Evolutionary conservation across 1,140 invertebrate genomes (phyloP).

Genomic region (Oscheius sp.): DNA sequence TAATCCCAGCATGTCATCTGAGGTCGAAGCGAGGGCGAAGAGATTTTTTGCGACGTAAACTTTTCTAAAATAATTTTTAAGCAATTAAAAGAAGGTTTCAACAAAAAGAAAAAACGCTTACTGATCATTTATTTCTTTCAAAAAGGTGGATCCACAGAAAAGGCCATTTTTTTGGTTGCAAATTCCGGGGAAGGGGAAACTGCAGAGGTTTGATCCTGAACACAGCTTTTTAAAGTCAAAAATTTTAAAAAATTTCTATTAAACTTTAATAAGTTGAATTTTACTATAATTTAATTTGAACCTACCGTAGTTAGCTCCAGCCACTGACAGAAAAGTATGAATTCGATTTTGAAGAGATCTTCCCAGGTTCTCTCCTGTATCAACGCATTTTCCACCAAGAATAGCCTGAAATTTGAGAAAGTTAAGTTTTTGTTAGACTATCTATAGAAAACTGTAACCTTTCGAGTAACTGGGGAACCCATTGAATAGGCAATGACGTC

Average conservation of each 20-base stretch:
- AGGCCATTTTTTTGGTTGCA: constrained; percentile 32
- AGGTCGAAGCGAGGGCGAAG: background rate
- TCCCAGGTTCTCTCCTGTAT: constrained; percentile 20
- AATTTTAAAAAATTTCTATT: too few relatives aligned
- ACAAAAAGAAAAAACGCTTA: too few relatives aligned
- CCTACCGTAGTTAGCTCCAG: constrained; percentile 37
- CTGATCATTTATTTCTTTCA: constrained; percentile 7
- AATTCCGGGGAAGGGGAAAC: constrained; percentile 11
- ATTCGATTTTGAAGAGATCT: constrained; percentile 16
- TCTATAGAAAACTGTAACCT: constrained; percentile 21
- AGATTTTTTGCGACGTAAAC: background rate
- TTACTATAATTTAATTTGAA: background rate
- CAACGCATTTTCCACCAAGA: constrained; percentile 31
- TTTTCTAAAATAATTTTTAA: too few relatives aligned
- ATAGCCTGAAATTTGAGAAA: constrained; percentile 32
- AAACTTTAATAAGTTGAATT: too few relatives aligned
- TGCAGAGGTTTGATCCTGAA: constrained; percentile 27
- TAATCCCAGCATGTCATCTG: background rate
- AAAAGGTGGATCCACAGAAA: constrained; percentile 13
- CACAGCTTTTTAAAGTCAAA: background rate
- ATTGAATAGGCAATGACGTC: constrained; percentile 57
- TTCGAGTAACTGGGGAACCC: constrained; percentile 57
- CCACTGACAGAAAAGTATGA: constrained; percentile 33
- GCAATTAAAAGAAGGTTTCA: too few relatives aligned
- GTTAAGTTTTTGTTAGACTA: background rate